Base-by-base conservation (phyloP, 2,113 vertebrate genomes). In the Rhynchomys soricoides region DNA sequence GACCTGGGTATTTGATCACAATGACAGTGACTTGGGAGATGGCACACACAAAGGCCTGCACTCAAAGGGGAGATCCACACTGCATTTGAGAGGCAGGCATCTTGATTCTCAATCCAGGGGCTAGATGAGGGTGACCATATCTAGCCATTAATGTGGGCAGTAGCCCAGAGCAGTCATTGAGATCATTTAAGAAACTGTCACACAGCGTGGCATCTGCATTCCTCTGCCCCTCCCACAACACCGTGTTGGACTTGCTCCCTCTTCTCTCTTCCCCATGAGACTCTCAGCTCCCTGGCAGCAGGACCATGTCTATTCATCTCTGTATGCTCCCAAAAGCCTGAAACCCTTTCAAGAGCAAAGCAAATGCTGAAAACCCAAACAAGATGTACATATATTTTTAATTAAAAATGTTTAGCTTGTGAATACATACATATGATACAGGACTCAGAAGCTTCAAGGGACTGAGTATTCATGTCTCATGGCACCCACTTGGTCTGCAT, bases 371-470 rank as follows among this genome's bases (percentile, higher is more conserved):
- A 79, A 93, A 79, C 66, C 95, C 64, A 83, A 89, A 94, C 78
- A 78, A 95, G 91, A 96, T 64, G 94, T 83, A 95, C 77, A 78
- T 91, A 64, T 93, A 94, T 93, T 95, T 97, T 95, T 96, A 97
- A 96, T 97, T 95, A 74, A 92, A 95, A 94, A 45, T 90, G 55
- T 94, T 97, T 89, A 88, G 48, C 73, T 50, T 52, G 82, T 40
- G 89, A 94, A n/a, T 48, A 68, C 8, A 45, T 43, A 68, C n/a
- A 9, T 37, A 64, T 4, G 29, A 71, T 31, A 31, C 68, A 77
- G 93, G 86, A 86, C 62, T 92, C 85, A 50, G 68, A 93, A 64
- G 26, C 37, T 74, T 93, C 16, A 91, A 92, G 86, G 57, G 45
- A 93, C 62, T n/a, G 66, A 66, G 62, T 66, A 57, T 52, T 26